phyloP scores from a whole-genome alignment of 2,113 vertebrate species.

The Myxocyprinus asiaticus region DNA sequence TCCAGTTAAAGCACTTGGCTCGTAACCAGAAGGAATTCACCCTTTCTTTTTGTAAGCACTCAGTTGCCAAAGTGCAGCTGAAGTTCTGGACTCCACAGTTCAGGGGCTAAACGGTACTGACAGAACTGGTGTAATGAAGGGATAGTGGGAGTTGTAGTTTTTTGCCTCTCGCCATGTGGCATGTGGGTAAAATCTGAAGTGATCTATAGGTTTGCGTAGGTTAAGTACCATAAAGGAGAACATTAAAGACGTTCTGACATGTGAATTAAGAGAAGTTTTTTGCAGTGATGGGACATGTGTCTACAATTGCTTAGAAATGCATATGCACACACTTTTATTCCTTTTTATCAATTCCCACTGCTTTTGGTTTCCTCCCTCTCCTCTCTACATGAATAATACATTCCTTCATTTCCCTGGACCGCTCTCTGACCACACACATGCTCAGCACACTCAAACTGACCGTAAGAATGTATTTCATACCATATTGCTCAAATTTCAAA shows the following conservation, averaged over 20 bases:
- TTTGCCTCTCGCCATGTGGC: not conserved
- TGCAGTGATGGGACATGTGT: not conserved
- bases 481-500: slow-evolving; percentile 2
- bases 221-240: slow-evolving; percentile 21
- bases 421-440: slow-evolving; percentile 20
- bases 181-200: not conserved
- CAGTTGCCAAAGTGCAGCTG: not conserved
- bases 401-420: slow-evolving; percentile 15
- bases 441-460: slow-evolving; percentile 12
- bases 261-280: not conserved
- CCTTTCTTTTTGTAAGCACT: not conserved
- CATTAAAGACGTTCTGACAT: slow-evolving; percentile 24
- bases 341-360: not conserved
- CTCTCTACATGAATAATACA: slow-evolving; percentile 41
- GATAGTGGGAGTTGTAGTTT: slow-evolving; percentile 33
- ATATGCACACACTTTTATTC: not conserved
- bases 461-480: slow-evolving; percentile 7
- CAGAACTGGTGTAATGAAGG: slow-evolving; percentile 15
- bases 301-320: slow-evolving; percentile 18
- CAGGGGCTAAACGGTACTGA: slow-evolving; percentile 19
- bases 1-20: slow-evolving; percentile 23
- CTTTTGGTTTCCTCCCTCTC: not conserved
- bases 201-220: slow-evolving; percentile 15
- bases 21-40: not conserved
- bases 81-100: slow-evolving; percentile 23